Conservation (phyloP, 2,797 vertebrate species). For the Halcyon leucocephala region DNA sequence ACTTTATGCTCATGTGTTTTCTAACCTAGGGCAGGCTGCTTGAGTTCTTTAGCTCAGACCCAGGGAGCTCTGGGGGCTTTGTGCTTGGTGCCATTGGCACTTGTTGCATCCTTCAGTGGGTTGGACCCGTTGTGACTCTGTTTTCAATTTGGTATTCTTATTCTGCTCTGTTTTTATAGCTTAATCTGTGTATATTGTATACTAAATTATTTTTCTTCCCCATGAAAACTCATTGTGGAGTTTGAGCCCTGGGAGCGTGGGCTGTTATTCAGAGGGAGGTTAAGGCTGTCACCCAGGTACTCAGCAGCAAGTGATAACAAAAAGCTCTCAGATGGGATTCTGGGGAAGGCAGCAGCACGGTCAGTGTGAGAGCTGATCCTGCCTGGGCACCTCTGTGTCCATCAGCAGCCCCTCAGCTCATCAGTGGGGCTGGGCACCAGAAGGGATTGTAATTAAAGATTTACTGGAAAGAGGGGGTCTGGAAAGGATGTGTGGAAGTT, state of each 20-base stretch:
- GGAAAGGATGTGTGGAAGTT: background rate
- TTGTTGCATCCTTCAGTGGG: background rate
- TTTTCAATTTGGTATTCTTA: background rate
- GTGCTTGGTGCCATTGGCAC: background rate
- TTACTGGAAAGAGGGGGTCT: background rate
- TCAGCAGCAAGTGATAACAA: background rate
- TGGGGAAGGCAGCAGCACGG: background rate
- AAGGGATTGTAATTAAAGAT: background rate
- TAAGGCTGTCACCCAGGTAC: background rate
- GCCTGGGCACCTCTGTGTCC: background rate
- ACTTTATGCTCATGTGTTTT: rapidly evolving
- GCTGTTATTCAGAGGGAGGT: background rate
- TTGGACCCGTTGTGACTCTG: background rate
- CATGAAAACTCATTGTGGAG: background rate
- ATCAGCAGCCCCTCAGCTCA: background rate
- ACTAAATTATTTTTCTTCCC: background rate
- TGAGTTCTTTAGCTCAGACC: background rate
- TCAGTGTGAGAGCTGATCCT: background rate
- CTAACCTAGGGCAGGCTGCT: background rate
- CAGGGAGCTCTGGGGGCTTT: background rate
- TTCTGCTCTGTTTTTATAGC: background rate
- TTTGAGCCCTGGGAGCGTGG: background rate
- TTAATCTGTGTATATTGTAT: background rate
- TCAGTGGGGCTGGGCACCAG: background rate
- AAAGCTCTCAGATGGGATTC: background rate